Conservation (phyloP, 2,888 invertebrate species). For the Epistrophella euchroma region DNA sequence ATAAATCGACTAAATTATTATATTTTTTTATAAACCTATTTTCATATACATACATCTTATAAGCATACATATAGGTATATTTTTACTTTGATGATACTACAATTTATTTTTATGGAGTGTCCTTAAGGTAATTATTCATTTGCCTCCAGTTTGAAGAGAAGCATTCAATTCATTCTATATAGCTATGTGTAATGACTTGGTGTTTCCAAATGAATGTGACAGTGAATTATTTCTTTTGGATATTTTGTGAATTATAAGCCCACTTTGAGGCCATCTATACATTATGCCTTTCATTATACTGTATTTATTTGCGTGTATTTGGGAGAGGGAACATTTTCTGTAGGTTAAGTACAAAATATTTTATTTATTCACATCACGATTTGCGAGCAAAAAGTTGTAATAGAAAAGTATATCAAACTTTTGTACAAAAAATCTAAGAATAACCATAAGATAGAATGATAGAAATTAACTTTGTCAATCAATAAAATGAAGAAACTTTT, state of each 20-base stretch:
- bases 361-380: slow-evolving; percentile 22
- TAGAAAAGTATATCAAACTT: background rate
- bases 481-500: slow-evolving; percentile 4
- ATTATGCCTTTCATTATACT: background rate
- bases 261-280: background rate
- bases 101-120: slow-evolving; percentile 44
- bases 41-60: too few relatives aligned
- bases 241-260: slow-evolving; percentile 14
- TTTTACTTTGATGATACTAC: slow-evolving; percentile 25
- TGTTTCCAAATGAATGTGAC: slow-evolving; percentile 17
- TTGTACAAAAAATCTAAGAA: background rate
- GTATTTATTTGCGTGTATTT: background rate
- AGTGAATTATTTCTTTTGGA: background rate
- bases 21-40: background rate
- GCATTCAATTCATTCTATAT: background rate
- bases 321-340: background rate
- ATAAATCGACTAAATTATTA: slow-evolving; percentile 24
- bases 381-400: background rate
- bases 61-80: background rate
- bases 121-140: slow-evolving; percentile 44
- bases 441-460: background rate
- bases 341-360: background rate
- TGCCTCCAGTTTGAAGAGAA: background rate
- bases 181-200: background rate
- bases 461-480: slow-evolving; percentile 14